Evolutionary conservation across 2,888 invertebrate species (phyloP).

Genomic region (Embidobia sp.): DNA sequence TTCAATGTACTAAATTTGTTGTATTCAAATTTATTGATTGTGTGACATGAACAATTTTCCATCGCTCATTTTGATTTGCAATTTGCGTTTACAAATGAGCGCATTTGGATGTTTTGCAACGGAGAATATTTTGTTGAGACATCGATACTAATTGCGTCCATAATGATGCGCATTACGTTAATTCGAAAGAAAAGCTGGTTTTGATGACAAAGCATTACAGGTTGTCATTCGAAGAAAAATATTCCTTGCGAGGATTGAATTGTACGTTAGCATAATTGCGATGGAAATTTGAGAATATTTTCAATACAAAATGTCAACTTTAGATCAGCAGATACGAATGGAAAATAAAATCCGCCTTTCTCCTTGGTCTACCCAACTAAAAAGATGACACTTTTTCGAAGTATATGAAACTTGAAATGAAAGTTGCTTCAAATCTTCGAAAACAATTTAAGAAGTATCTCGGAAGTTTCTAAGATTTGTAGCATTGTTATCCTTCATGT

Average conservation of each 20-base stretch:
- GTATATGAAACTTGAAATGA: conserved; percentile 22
- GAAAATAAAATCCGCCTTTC: not conserved
- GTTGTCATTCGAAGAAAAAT: too few species aligned
- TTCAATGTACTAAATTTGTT: too few species aligned
- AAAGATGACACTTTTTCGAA: conserved; percentile 27
- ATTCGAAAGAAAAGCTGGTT: too few species aligned
- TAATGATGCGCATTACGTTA: too few species aligned
- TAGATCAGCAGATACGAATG: not conserved
- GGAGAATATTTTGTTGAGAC: too few species aligned
- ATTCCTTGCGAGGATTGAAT: not conserved
- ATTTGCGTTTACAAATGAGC: too few species aligned
- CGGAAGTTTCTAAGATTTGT: conserved; percentile 18
- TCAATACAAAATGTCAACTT: conserved; percentile 2
- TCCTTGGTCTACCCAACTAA: not conserved
- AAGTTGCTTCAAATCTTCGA: conserved; percentile 28
- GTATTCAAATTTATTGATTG: too few species aligned
- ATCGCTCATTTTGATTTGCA: too few species aligned
- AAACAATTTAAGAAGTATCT: conserved; percentile 39
- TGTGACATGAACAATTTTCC: too few species aligned
- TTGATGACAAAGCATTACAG: too few species aligned
- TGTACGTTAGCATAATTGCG: not conserved
- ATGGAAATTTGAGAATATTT: not conserved
- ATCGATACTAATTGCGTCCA: too few species aligned
- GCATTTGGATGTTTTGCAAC: too few species aligned
- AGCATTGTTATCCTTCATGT: conserved; percentile 29